phyloP scores from a whole-genome alignment of 2,888 invertebrate species.

The Tinea semifulvella region DNA sequence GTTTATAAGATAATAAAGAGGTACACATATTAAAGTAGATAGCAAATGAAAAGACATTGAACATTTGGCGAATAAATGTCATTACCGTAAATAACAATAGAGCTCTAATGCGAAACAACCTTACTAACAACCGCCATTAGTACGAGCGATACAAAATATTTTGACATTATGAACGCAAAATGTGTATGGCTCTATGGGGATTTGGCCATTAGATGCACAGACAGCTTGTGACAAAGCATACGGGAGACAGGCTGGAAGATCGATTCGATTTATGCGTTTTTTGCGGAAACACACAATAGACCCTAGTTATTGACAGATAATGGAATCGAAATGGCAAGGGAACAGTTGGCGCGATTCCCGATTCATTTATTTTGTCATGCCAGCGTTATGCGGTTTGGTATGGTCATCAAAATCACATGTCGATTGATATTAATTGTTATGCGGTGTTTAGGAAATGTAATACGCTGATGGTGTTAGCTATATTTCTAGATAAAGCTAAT shows the following conservation, averaged over 20 bases:
- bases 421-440: no score
- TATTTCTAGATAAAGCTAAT: no score
- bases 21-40: background rate
- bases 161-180: slow-evolving; percentile 53
- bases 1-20: background rate
- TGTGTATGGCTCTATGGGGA: slow-evolving; percentile 55
- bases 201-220: slow-evolving; percentile 36
- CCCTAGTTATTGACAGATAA: slow-evolving; percentile 61
- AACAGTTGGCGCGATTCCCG: slow-evolving; percentile 47
- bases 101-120: slow-evolving; percentile 34
- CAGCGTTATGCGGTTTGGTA: slow-evolving; percentile 60
- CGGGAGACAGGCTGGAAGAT: slow-evolving; percentile 54
- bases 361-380: slow-evolving; percentile 49
- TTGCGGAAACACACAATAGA: slow-evolving; percentile 50
- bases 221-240: slow-evolving; percentile 39
- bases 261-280: slow-evolving; percentile 64
- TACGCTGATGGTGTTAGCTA: no score
- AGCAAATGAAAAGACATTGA: slow-evolving; percentile 19
- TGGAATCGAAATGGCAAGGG: slow-evolving; percentile 35
- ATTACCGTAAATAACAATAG: slow-evolving; percentile 37
- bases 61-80: slow-evolving; percentile 39
- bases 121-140: slow-evolving; percentile 41
- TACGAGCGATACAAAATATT: slow-evolving; percentile 62
- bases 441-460: no score
- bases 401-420: slow-evolving; percentile 63